A percentile compares a stretch with the other conserved stretches of the same genome.
phyloP scores from a whole-genome alignment of 1,140 invertebrate genomes.

The Odontomachus brunneus region DNA sequence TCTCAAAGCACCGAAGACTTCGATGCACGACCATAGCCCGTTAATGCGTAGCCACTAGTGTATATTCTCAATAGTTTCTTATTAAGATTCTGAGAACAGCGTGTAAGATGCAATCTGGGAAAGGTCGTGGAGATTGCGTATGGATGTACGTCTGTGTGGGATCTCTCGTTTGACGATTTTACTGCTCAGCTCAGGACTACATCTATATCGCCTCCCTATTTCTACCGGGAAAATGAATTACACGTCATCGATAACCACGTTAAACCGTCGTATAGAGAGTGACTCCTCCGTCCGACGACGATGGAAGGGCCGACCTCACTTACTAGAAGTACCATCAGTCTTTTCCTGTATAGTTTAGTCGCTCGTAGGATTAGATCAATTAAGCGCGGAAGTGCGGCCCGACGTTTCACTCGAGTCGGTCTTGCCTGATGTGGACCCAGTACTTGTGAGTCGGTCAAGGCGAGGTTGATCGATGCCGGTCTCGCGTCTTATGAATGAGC shows the following conservation, averaged over 20 bases:
- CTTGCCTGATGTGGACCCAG: neutral
- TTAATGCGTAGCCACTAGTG: constrained; percentile 12
- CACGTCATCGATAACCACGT: neutral
- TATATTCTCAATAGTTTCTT: constrained; percentile 22
- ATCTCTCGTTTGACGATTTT: neutral
- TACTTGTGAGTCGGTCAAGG: constrained; percentile 42
- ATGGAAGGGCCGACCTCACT: neutral
- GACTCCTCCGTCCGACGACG: neutral
- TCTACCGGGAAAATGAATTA: neutral
- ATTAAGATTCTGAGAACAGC: neutral
- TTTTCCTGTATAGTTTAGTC: constrained; percentile 5
- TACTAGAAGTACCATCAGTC: neutral
- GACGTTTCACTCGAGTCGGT: neutral
- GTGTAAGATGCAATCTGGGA: neutral
- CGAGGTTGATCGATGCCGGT: constrained; percentile 76
- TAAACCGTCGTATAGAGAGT: no score
- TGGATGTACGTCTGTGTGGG: neutral
- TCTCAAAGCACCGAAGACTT: neutral
- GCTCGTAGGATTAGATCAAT: neutral
- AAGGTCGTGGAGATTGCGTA: neutral
- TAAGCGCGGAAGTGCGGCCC: neutral
- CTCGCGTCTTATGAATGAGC: constrained; percentile 78
- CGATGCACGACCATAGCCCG: neutral
- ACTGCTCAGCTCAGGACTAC: neutral
- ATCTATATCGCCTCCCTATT: no score